Percentiles rank a stretch among this genome's conserved stretches.
Conservation (phyloP, 2,113 vertebrate species). For the Ceyx cyanopectus region DNA sequence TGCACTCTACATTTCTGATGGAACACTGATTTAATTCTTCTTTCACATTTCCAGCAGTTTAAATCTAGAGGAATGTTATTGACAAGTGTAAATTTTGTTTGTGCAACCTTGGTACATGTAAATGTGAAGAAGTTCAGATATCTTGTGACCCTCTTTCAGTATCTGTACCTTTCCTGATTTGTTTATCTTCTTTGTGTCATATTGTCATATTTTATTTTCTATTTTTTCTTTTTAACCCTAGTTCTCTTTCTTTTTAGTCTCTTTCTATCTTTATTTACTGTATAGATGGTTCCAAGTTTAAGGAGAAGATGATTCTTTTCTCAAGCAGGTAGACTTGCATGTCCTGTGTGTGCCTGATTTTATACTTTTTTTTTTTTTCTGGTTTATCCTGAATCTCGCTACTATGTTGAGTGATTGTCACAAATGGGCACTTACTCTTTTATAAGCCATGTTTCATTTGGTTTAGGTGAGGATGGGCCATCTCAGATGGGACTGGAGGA, state of each 20-base stretch:
- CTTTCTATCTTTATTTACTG: slow-evolving; percentile 70
- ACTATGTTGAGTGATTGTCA: background rate
- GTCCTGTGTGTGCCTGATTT: slow-evolving; percentile 66
- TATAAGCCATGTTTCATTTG: background rate
- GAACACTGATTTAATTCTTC: background rate
- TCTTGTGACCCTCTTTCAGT: background rate
- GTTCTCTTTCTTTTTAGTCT: slow-evolving; percentile 76
- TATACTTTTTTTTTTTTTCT: background rate
- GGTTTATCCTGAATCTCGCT: slow-evolving; percentile 13
- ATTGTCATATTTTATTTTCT: slow-evolving; percentile 9
- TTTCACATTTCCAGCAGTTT: slow-evolving; percentile 3
- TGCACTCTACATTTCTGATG: background rate
- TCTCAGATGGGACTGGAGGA: slow-evolving; percentile 96
- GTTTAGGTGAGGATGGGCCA: slow-evolving; percentile 92
- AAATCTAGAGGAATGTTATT: background rate
- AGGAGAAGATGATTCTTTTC: slow-evolving; percentile 74
- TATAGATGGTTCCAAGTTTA: slow-evolving; percentile 70
- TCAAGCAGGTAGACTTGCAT: slow-evolving; percentile 74
- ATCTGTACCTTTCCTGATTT: slow-evolving; percentile 1
- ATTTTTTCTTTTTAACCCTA: slow-evolving; percentile 65
- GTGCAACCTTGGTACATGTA: background rate
- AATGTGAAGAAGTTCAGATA: background rate
- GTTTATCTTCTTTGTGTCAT: slow-evolving; percentile 24
- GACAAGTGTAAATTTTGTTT: background rate
- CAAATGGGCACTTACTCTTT: background rate